Conservation (phyloP, 1,140 invertebrate genomes). For the Triops longicaudatus region DNA sequence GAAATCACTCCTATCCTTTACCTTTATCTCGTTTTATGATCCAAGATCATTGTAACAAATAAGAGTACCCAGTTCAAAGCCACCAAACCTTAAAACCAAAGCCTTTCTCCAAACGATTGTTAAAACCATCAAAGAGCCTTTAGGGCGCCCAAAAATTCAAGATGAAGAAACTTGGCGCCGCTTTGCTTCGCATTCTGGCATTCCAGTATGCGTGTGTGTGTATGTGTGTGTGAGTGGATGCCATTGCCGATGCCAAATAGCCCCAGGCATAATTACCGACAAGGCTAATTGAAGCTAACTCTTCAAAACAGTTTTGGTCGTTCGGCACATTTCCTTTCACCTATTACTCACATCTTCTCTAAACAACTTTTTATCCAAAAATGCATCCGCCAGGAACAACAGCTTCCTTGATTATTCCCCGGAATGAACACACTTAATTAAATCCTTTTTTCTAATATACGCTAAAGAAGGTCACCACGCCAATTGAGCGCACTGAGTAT, state of each 20-base stretch:
- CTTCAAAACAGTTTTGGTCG: not conserved
- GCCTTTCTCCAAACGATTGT: too few species aligned
- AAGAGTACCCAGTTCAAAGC: not conserved
- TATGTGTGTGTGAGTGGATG: too few species aligned
- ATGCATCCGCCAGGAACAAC: too few species aligned
- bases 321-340: not conserved
- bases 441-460: not conserved
- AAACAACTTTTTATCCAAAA: too few species aligned
- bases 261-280: not conserved
- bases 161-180: slow-evolving; percentile 14
- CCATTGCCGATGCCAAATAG: not conserved
- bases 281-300: slow-evolving; percentile 2
- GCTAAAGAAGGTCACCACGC: not conserved
- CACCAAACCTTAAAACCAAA: not conserved
- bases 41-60: not conserved
- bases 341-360: not conserved
- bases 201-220: not conserved
- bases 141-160: not conserved
- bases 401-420: not conserved
- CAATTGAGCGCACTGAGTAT: not conserved
- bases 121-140: not conserved
- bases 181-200: not conserved
- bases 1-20: not conserved
- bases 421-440: not conserved
- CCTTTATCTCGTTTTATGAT: not conserved